Base-by-base conservation (phyloP, 2,113 vertebrate species). In the Ranitomeya imitator region DNA sequence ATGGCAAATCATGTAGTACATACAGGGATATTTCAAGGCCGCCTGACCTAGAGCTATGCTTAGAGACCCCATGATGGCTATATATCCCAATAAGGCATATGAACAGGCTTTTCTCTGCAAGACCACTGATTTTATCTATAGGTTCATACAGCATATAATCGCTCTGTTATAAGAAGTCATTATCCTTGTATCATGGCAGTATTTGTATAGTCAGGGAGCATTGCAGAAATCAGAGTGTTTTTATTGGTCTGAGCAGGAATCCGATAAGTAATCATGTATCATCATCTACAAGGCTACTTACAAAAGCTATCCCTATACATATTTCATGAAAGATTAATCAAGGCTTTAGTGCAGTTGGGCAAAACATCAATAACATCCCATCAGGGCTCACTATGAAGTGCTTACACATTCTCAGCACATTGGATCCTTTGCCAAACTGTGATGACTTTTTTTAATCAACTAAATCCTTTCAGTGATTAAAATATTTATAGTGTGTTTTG, bases 381-480 rank as follows among this genome's bases (percentile, higher is more conserved):
- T 16, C 31, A 86, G 73, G 37, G 23, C 55, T 61, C 11, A 16
- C 55, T 77, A 57, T 61, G 78, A 78, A 63, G 73, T 52, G 85
- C 55, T 78, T 23, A 77, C 52, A 86, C 57, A 63, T 61, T 86
- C 57, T 26, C 19, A 21, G 71, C 59, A 52, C 85, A 85, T 37
- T 52, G 54, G 8, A 16, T 45, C n/a, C 45, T 85, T 76, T 85
- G 71, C 84, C 84, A 85, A 85, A 76, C 18, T 61, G 19, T 85
- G 31, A 86, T 78, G 73, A 86, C 85, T 86, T 77, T 86, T 83
- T 84, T 86, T 86, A 77, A 86, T 86, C 85, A 86, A 86, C 54
- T 60, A 63, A 86, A 86, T 77, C 73, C 85, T 77, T 86, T 78
- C 21, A 52, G 54, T 61, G 55, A 86, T 86, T 77, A 86, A 86